These are phyloP conservation scores for Cygnus buccinator DNA, from an alignment of 2,113 vertebrate species.

Conservation along the genomic window DNA sequence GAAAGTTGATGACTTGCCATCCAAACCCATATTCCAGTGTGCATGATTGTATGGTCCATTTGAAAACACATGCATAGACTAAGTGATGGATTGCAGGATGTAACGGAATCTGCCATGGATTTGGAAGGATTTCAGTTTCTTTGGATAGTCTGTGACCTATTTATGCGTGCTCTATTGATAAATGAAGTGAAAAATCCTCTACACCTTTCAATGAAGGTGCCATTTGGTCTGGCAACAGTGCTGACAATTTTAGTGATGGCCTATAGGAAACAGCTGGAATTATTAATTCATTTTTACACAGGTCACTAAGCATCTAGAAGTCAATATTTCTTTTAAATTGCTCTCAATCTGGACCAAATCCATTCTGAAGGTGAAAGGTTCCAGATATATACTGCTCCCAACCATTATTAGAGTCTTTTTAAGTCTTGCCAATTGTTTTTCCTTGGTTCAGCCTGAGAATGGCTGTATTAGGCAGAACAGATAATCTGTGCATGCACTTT, in stretches of 20 bases:
- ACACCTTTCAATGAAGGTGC: constrained; percentile 22
- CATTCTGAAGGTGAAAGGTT: constrained; percentile 63
- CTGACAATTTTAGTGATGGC: constrained; percentile 50
- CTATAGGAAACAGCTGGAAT: constrained; percentile 46
- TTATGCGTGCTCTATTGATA: constrained; percentile 13
- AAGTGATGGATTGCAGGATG: constrained; percentile 19
- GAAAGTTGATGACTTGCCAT: background rate
- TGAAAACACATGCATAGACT: background rate
- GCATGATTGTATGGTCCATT: background rate
- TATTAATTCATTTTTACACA: constrained; percentile 69
- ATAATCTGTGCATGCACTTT: background rate
- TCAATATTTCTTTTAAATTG: constrained; percentile 68
- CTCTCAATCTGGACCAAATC: constrained; percentile 50
- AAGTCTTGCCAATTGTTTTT: constrained; percentile 23
- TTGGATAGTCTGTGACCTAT: constrained; percentile 31
- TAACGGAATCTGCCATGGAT: constrained; percentile 11
- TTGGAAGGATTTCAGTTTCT: constrained; percentile 55
- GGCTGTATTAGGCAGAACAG: background rate
- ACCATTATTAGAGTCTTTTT: constrained; percentile 23
- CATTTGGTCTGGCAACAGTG: constrained; percentile 17
- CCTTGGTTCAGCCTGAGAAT: background rate
- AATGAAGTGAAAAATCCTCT: constrained; percentile 65
- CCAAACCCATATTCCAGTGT: background rate
- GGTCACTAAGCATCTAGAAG: constrained; percentile 57
- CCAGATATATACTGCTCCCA: constrained; percentile 22